A percentile compares a stretch with the other conserved stretches of the same genome.
Conservation (phyloP, 2,888 invertebrate species). For the Choreutis nemorana region DNA sequence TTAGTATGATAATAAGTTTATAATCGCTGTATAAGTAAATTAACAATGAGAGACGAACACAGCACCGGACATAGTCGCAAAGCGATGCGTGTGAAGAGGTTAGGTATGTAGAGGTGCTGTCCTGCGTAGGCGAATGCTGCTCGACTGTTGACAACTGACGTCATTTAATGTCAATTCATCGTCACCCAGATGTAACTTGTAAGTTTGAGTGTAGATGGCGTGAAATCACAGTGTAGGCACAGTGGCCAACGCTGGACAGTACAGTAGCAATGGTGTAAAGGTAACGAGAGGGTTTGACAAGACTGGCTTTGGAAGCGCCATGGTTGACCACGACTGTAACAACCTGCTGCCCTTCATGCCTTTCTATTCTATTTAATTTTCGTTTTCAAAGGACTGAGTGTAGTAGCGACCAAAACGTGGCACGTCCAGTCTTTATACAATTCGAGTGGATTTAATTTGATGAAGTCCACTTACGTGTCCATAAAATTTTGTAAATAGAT, state of each 20-base stretch:
- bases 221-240: too few species aligned
- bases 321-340: slow-evolving; percentile 9
- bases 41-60: slow-evolving; percentile 26
- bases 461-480: slow-evolving; percentile 34
- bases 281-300: slow-evolving; percentile 17
- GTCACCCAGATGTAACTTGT: too few species aligned
- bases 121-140: slow-evolving; percentile 1
- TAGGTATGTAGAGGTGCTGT: background rate
- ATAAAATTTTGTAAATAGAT: slow-evolving; percentile 54
- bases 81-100: slow-evolving; percentile 5
- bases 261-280: slow-evolving; percentile 15
- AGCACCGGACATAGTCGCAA: slow-evolving; percentile 17
- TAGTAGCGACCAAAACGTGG: slow-evolving; percentile 50
- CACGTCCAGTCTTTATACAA: slow-evolving; percentile 44
- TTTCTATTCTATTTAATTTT: slow-evolving; percentile 23
- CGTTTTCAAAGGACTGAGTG: slow-evolving; percentile 26
- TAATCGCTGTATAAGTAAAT: slow-evolving; percentile 40
- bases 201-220: too few species aligned
- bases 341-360: slow-evolving; percentile 26
- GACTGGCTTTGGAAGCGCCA: slow-evolving; percentile 8
- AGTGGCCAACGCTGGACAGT: too few species aligned
- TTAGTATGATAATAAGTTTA: slow-evolving; percentile 58
- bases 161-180: too few species aligned
- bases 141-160: too few species aligned
- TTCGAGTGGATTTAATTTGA: slow-evolving; percentile 30